Evolutionary conservation across 2,888 invertebrate species (phyloP), one percentile per base, ranked within the genome.

Genomic region (Trichopoda pennipes): DNA sequence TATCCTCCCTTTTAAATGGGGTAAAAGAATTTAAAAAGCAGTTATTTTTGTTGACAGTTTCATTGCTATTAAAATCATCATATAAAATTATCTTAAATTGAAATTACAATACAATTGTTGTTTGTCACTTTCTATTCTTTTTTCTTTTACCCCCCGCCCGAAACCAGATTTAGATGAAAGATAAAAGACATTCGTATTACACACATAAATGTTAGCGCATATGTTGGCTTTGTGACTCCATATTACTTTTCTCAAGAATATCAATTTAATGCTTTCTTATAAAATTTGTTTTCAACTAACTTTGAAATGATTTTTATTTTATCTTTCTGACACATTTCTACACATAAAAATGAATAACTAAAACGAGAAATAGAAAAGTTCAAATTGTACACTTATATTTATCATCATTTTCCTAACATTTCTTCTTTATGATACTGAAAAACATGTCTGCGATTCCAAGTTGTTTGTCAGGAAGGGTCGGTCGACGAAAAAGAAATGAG

Each of bases 251-350:
- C 38, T 69, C 23, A 53, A 9, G 23, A 58, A 78, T 74, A 74
- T 53, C 60, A 78, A 69, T 81, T 76, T 81, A 28, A 76, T 81
- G 21, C 47, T 76, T 76, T 10, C 58, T 32, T 80, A 64, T 75
- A 17, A 80, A 60, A 80, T 75, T 64, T 81, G 55, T 80, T 70
- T 61, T 81, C 44, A 55, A 42, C 61, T 77, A 68, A 73, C 61
- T 73, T 77, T 77, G 49, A 76, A 81, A 81, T 77, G 72, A 77
- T 70, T 77, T 77, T 66, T 72, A 61, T 58, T 55, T 72, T 10
- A 61, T 76, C 21, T 56, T 17, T 61, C 19, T 60, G 42, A 47
- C 32, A 55, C 14, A 56, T 49, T 75, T 58, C 14, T 17, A 8
- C 58, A 9, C 32, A 12, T 32, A 32, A 51, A 49, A 3, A 49